Evolutionary conservation across 2,888 invertebrate genomes (phyloP).

Genomic region (Griposia aprilina): DNA sequence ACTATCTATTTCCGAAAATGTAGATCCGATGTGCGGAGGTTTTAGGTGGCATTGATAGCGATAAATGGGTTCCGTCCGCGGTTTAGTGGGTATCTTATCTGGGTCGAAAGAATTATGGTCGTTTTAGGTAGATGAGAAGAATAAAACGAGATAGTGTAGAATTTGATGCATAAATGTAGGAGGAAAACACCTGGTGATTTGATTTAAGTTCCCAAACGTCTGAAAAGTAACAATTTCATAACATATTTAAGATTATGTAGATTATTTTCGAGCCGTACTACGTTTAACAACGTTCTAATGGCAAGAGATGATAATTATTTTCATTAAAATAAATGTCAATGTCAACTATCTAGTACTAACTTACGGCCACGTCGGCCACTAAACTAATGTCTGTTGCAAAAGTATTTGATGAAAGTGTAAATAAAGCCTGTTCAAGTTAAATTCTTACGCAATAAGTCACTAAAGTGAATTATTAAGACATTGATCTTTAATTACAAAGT

Average conservation of each 20-base stretch:
- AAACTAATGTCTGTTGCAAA: no score
- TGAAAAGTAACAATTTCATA: not conserved
- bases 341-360: not conserved
- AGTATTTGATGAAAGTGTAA: no score
- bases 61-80: constrained; percentile 36
- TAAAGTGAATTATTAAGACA: no score
- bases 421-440: no score
- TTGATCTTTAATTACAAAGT: no score
- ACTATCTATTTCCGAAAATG: constrained; percentile 62
- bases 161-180: constrained; percentile 8
- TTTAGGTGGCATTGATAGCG: constrained; percentile 43
- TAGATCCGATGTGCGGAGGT: constrained; percentile 50
- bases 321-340: not conserved
- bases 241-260: not conserved
- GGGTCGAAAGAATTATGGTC: constrained; percentile 39
- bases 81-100: constrained; percentile 38
- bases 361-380: no score
- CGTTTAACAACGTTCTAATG: no score
- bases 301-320: not conserved
- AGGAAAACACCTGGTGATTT: not conserved
- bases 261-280: not conserved
- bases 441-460: no score
- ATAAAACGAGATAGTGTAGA: constrained; percentile 6
- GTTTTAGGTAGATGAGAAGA: constrained; percentile 35
- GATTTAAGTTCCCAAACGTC: no score